Percentiles rank a stretch among this genome's conserved stretches.
These are phyloP conservation scores for Tipula confusa DNA, from an alignment of 2,888 invertebrate genomes.

Conservation along the genomic window DNA sequence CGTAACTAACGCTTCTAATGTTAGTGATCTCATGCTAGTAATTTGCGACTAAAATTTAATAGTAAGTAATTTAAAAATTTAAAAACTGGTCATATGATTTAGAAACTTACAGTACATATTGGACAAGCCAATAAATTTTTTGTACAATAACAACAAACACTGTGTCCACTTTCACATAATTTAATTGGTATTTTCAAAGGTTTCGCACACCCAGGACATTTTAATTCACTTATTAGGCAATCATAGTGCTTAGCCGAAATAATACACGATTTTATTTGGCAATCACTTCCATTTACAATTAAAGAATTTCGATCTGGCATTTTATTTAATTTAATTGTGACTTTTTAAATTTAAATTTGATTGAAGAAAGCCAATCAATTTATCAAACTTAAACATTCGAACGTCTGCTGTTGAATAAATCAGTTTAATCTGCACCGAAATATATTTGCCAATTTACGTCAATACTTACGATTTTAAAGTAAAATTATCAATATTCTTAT, in stretches of 20 bases:
- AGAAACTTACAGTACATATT: slow-evolving; percentile 44
- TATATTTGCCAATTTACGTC: neutral
- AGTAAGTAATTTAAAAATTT: neutral
- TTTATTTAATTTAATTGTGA: too few species aligned
- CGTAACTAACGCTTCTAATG: slow-evolving; percentile 57
- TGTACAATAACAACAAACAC: slow-evolving; percentile 47
- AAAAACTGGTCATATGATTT: neutral
- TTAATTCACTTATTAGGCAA: slow-evolving; percentile 46
- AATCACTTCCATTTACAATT: neutral
- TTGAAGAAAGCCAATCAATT: neutral
- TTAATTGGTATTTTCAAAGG: slow-evolving; percentile 47
- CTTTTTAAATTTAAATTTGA: too few species aligned
- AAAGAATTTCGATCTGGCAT: neutral
- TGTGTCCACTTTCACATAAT: slow-evolving; percentile 47
- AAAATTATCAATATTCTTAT: slow-evolving; percentile 3
- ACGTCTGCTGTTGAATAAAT: neutral
- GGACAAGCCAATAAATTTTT: slow-evolving; percentile 45
- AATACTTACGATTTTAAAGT: neutral
- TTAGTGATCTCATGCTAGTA: slow-evolving; percentile 53
- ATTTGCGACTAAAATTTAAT: slow-evolving; percentile 52
- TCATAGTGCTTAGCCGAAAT: slow-evolving; percentile 44
- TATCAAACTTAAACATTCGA: neutral
- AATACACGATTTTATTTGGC: neutral
- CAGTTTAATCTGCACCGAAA: neutral
- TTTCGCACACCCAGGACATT: slow-evolving; percentile 48